A percentile compares a stretch with the other conserved stretches of the same genome.
Evolutionary conservation across 2,113 vertebrate species (phyloP).

Genomic region (Osmerus mordax): DNA sequence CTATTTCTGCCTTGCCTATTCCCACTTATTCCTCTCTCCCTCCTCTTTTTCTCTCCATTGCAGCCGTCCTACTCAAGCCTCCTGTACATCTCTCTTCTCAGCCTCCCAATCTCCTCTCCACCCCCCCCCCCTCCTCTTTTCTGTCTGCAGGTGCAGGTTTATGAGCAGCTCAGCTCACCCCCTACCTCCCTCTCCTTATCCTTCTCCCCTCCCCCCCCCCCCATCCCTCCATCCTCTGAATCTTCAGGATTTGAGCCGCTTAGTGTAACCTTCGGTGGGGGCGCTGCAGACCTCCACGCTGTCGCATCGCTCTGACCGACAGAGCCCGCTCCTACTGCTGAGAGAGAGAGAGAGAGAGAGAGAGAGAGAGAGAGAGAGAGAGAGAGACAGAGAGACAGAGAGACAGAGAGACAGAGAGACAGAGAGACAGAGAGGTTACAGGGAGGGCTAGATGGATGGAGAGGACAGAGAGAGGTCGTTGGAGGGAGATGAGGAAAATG

Average conservation of each 20-base stretch:
- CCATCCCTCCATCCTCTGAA: neutral
- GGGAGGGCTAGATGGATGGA: neutral
- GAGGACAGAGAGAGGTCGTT: neutral
- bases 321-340: no score
- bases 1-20: slow-evolving; percentile 7
- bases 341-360: slow-evolving; percentile 4
- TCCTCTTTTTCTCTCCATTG: slow-evolving; percentile 7
- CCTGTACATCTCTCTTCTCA: neutral
- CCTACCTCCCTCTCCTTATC: neutral
- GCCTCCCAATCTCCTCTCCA: neutral
- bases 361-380: neutral
- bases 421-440: neutral
- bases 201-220: no score
- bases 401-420: neutral
- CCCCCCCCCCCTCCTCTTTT: neutral
- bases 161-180: no score
- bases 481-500: neutral
- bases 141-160: neutral
- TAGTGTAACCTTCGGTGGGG: no score
- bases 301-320: no score
- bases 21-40: neutral
- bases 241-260: neutral
- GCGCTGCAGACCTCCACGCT: no score
- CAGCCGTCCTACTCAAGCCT: neutral
- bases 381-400: neutral